phyloP scores from a whole-genome alignment of 2,888 invertebrate species.

The Timema cristinae region DNA sequence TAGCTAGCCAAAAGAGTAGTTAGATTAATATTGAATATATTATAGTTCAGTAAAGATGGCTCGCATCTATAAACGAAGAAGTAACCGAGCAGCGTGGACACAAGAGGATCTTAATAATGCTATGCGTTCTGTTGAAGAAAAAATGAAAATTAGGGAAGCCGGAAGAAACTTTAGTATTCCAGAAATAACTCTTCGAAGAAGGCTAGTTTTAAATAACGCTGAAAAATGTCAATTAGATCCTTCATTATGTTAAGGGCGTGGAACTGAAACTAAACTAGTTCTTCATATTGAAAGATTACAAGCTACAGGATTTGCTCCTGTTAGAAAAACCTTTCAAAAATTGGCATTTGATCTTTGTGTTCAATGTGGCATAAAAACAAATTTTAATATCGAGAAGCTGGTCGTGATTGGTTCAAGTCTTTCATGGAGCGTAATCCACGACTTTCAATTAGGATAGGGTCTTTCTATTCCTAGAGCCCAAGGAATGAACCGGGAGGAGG shows the following conservation, averaged over 20 bases:
- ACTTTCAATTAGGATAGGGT: constrained; percentile 7
- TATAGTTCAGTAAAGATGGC: neutral
- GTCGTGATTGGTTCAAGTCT: neutral
- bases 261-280: constrained; percentile 2
- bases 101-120: constrained; percentile 3
- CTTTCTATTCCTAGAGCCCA: constrained; percentile 6
- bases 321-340: neutral
- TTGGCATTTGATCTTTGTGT: neutral
- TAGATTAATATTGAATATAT: too few species aligned
- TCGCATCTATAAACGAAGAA: neutral
- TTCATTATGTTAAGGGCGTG: constrained; percentile 13
- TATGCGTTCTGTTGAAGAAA: neutral
- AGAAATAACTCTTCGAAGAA: neutral
- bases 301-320: constrained; percentile 11
- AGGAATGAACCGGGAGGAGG: neutral
- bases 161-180: constrained; percentile 11
- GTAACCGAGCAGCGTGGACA: neutral
- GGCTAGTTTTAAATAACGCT: constrained; percentile 6
- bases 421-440: neutral
- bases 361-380: neutral
- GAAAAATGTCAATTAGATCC: neutral
- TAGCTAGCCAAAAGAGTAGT: too few species aligned
- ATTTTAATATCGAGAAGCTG: neutral
- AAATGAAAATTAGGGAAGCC: constrained; percentile 15
- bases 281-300: constrained; percentile 5